phyloP scores from a whole-genome alignment of 1,140 invertebrate species.

The Wiebesia pumilae region DNA sequence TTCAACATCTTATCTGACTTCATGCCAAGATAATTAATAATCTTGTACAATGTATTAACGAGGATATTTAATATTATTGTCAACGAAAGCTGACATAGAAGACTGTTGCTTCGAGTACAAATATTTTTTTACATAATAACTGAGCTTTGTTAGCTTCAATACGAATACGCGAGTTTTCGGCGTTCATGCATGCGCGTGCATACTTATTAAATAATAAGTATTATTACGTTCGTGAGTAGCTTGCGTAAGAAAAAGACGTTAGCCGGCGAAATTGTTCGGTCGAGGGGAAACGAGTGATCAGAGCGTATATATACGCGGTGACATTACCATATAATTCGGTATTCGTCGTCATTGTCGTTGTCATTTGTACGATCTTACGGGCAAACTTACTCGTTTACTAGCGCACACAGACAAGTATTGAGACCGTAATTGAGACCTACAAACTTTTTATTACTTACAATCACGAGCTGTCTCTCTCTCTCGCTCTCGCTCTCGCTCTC shows the following conservation, averaged over 20 bases:
- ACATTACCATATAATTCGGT: neutral
- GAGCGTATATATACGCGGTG: neutral
- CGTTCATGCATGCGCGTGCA: neutral
- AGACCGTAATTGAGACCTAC: slow-evolving; percentile 58
- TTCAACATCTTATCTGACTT: no score
- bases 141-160: neutral
- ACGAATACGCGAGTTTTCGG: neutral
- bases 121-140: no score
- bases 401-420: slow-evolving; percentile 11
- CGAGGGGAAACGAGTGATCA: neutral
- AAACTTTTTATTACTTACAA: slow-evolving; percentile 65
- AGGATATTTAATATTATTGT: neutral
- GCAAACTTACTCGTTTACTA: neutral
- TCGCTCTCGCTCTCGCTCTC: neutral
- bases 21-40: no score
- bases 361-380: neutral
- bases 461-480: slow-evolving; percentile 57
- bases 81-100: neutral
- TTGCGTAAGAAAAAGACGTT: slow-evolving; percentile 3
- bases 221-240: neutral
- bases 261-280: neutral
- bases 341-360: neutral
- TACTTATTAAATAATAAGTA: slow-evolving; percentile 20
- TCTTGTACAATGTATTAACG: no score
- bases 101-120: no score